Evolutionary conservation across 2,888 invertebrate genomes (phyloP), one percentile per base, ranked within the genome.

Genomic region (Poecilobothrus nobilitatus): DNA sequence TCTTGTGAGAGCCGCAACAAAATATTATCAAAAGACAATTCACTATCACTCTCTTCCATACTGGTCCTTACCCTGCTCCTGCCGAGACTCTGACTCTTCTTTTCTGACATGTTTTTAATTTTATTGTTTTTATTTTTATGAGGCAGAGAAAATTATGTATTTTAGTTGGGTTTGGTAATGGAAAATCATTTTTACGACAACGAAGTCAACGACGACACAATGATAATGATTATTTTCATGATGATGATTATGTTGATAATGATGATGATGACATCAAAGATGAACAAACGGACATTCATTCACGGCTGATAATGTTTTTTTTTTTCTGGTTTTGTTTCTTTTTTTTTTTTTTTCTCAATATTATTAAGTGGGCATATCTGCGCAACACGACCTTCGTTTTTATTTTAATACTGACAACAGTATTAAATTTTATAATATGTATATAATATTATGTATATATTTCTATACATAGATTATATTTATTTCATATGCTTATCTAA

Each of bases 381-480:
- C 53, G 53, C 53, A 53, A 53, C 53, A 53, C 53, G 53, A 53
- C 53, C 53, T 53, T 53, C 53, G 53, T 53, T 53, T 41, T 53
- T 53, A 53, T 53, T 53, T 18, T n/a, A 53, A 18, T 53, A 53
- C 15, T 53, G 18, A 1, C 15, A 3, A 1, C 15, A 3, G 53
- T 53, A 12, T n/a, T n/a, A 53, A 53, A 53, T n/a, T 53, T 53
- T 53, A 53, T 37, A 37, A 37, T 10, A 53, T 53, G 18, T 15
- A 53, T 18, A 53, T 15, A n/a, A n/a, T 53, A 53, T 53, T 53
- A 18, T 53, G 18, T 15, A 53, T 18, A 53, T n/a, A n/a, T 18
- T 53, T 53, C 2, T 53, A 12, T 53, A 53, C 18, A 53, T 37
- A 37, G 4, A 37, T 37, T 37, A 53, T 53, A 53, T 18, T 27